Evolutionary conservation across 2,888 invertebrate species (phyloP).

Genomic region (Linnaemya vulpina): DNA sequence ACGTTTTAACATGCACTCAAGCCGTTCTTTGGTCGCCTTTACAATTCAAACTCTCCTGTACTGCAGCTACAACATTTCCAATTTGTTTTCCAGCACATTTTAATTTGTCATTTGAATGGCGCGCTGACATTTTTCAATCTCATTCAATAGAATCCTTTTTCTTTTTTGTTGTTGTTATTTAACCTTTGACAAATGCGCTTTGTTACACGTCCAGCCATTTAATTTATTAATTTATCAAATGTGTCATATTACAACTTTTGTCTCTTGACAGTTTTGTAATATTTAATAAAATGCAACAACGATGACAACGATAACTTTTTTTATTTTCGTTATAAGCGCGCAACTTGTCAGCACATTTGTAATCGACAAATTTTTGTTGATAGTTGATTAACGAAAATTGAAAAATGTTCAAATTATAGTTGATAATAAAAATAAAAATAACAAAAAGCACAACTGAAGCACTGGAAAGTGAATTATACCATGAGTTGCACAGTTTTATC

Average conservation of each 20-base stretch:
- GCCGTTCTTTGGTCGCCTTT: neutral
- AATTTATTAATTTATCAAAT: slow-evolving; percentile 68
- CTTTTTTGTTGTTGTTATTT: slow-evolving; percentile 32
- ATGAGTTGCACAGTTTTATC: slow-evolving; percentile 16
- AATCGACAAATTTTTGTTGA: slow-evolving; percentile 54
- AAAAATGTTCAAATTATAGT: slow-evolving; percentile 26
- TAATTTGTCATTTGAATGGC: slow-evolving; percentile 34
- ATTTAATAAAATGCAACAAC: slow-evolving; percentile 56
- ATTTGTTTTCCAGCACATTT: slow-evolving; percentile 21
- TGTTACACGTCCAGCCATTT: slow-evolving; percentile 66
- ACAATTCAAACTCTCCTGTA: neutral
- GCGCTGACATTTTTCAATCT: slow-evolving; percentile 14
- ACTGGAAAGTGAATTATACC: too few relatives aligned
- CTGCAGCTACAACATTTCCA: neutral
- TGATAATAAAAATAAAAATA: neutral
- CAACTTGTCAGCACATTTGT: slow-evolving; percentile 55
- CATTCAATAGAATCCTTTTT: slow-evolving; percentile 43
- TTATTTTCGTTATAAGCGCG: slow-evolving; percentile 4
- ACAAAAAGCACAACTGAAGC: too few relatives aligned
- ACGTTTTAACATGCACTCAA: too few relatives aligned
- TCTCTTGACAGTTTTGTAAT: slow-evolving; percentile 64
- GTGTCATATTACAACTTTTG: slow-evolving; percentile 60
- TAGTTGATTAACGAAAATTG: slow-evolving; percentile 31
- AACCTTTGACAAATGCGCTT: slow-evolving; percentile 57
- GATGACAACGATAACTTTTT: slow-evolving; percentile 49